A percentile compares a stretch with the other conserved stretches of the same genome.
Evolutionary conservation across 2,888 invertebrate genomes (phyloP).

Genomic region (Himalopsyche kuldschensis): DNA sequence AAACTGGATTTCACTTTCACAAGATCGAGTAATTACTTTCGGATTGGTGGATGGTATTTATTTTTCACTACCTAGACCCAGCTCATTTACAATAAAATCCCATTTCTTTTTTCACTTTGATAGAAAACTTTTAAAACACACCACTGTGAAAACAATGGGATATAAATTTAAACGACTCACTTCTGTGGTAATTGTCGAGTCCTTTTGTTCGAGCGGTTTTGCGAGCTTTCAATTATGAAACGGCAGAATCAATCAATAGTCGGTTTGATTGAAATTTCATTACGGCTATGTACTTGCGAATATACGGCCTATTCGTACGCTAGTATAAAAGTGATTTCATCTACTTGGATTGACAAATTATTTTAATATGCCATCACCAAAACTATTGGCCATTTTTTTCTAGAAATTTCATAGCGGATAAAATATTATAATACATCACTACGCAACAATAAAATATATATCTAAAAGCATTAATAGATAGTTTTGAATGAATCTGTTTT

Average conservation of each 20-base stretch:
- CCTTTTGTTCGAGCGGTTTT: not conserved
- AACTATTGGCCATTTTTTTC: no score
- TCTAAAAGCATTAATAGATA: no score
- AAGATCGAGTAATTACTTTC: not conserved
- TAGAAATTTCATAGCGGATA: no score
- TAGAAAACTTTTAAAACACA: not conserved
- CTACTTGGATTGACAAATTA: no score
- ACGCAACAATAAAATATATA: no score
- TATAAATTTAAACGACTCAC: not conserved
- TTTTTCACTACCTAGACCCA: not conserved
- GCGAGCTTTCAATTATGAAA: not conserved
- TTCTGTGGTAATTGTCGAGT: not conserved
- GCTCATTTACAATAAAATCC: not conserved
- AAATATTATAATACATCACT: no score
- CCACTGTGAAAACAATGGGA: not conserved
- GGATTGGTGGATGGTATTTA: not conserved
- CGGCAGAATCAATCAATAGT: not conserved
- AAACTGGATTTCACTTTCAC: not conserved
- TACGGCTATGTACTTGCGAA: not conserved
- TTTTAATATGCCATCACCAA: no score
- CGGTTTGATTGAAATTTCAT: not conserved
- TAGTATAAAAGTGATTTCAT: not conserved
- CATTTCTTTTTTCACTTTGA: not conserved
- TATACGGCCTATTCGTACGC: not conserved
- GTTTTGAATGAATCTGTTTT: no score